Base-by-base conservation (phyloP, 2,113 vertebrate genomes). In the Dolichotis patagonum region DNA sequence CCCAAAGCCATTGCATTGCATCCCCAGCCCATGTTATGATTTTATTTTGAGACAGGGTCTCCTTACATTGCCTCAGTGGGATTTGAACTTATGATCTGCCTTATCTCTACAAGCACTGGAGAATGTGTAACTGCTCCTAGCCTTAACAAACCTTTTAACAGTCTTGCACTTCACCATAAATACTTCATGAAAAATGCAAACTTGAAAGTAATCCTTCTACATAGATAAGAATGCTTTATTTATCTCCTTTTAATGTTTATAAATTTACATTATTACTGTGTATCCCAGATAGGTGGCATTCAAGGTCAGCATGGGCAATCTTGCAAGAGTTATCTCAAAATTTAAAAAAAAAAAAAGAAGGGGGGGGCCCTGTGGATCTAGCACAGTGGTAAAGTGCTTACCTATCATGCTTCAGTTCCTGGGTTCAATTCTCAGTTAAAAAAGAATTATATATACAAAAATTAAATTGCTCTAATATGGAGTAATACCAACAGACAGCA, bases 401-500 rank as follows among this genome's bases (percentile, higher is more conserved):
- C 35, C n/a, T 38, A 71, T 71, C 67, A 71, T 38, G 67, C 8
- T n/a, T 22, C 32, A 71, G n/a, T 38, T 38, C 17, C 35, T 71
- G 67, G 16, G 67, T 71, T 71, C 16, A 96, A 92, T 86, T 41
- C 35, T 94, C 90, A 94, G 85, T 24, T 7, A 69, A 56, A 54
- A 54, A 54, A 54, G 54, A 54, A 54, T 54, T 54, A 58, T 58
- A 58, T 58, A 58, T 58, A 58, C 22, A 62, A 62, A 62, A 62
- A 10, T 26, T 69, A 32, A 38, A 69, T 69, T 69, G 20, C 67
- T 69, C 16, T 69, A 69, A n/a, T 38, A n/a, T 69, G 35, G 16
- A 49, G 2, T 78, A 78, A 28, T 32, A 30, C 28, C 75, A 67
- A 32, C 75, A 89, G 87, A 5, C n/a, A 94, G 63, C 63, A 94